Evolutionary conservation across 2,888 invertebrate genomes (phyloP), one percentile per base, ranked within the genome.

Genomic region (Brachypalpus laphriformis): DNA sequence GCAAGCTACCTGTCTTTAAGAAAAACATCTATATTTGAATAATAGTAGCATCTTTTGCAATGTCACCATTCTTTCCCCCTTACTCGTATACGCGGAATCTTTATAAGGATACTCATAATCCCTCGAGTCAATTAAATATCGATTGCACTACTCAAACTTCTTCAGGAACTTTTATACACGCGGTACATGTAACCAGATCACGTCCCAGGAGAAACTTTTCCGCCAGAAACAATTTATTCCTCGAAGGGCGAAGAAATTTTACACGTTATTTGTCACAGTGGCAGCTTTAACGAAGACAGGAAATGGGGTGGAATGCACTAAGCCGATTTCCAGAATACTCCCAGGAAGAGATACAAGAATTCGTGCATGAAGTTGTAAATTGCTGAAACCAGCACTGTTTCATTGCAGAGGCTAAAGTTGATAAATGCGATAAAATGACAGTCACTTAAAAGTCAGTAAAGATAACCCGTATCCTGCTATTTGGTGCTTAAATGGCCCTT

Each of bases 281-380:
- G 11, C 45, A 45, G 18, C 45, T 63, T 11, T 47, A 34, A 34
- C 37, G 20, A 18, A 56, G 22, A 47, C 11, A 18, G 34, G 18
- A 49, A 16, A 9, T 40, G 22, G n/a, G 31, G 20, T 4, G 28
- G 20, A 68, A 40, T 76, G 59, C 66, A 76, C 49, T 68, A 68
- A 76, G 20, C 51, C 51, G 76, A 76, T 76, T 76, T 68, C 1
- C 59, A 49, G 59, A 34, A 76, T 28, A 0, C 51, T 14, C 22
- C 49, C 40, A 47, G 22, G 47, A 40, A 37, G 5, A 57, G 40
- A 65, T 49, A 28, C n/a, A 9, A 57, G 47, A 72, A 57, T 57
- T 65, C 78, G 65, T 78, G 78, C 63, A 65, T 78, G 63, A 65
- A 28, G 56, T 71, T 78, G 78, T 78, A 72, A 72, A 80, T 72